phyloP scores from a whole-genome alignment of 2,797 vertebrate genomes.

The Melanotaenia pygmaea region DNA sequence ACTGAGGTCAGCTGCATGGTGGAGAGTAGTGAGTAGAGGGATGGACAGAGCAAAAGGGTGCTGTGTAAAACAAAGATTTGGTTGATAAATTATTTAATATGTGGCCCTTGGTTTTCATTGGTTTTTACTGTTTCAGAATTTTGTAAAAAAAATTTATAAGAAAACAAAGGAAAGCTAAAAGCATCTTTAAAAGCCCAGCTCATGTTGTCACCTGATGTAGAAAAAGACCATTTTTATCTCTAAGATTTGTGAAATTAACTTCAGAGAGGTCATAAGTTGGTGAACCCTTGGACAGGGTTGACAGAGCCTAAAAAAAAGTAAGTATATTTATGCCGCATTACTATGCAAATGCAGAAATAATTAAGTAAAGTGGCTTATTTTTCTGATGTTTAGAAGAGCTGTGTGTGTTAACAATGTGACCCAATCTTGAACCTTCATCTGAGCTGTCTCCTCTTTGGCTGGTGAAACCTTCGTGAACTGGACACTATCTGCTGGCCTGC shows the following conservation, averaged over 20 bases:
- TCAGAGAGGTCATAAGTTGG: conserved; percentile 17
- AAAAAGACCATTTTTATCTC: conserved; percentile 24
- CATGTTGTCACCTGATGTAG: background rate
- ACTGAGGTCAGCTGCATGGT: conserved; percentile 44
- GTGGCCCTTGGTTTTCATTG: background rate
- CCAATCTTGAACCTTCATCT: conserved; percentile 67
- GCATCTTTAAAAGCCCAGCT: background rate
- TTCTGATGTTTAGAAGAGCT: conserved; percentile 64
- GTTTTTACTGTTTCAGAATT: conserved; percentile 1
- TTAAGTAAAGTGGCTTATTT: conserved; percentile 60
- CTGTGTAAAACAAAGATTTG: conserved; percentile 21
- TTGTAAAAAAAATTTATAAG: background rate
- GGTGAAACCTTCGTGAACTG: conserved; percentile 31
- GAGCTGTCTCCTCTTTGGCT: conserved; percentile 67
- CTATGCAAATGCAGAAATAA: conserved; percentile 74
- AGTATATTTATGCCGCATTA: conserved; percentile 59
- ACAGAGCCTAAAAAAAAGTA: conserved; percentile 43
- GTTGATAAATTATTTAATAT: conserved; percentile 15
- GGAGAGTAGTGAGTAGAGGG: conserved; percentile 13
- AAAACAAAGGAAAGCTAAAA: background rate
- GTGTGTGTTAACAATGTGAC: conserved; percentile 66
- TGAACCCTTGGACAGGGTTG: conserved; percentile 40
- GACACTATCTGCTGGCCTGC: conserved; percentile 54
- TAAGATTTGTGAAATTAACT: conserved; percentile 22
- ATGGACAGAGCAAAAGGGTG: conserved; percentile 26